Conservation (phyloP, 2,797 vertebrate species). For the Hippopotamyrus pictus region DNA sequence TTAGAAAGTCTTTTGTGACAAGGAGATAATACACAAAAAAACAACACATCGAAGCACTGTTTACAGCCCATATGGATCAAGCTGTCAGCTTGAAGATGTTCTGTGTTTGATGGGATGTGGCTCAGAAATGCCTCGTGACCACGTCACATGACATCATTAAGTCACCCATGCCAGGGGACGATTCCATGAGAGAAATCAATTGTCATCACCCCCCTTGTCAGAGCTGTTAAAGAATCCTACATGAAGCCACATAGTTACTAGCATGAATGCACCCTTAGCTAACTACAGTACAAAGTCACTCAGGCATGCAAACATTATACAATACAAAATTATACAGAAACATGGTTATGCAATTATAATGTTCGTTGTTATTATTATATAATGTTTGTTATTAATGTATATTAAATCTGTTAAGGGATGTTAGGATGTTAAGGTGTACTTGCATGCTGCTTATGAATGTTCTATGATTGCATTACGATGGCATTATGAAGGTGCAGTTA, state of each 20-base stretch:
- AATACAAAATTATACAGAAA: too few relatives aligned
- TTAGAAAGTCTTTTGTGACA: not conserved
- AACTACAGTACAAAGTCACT: not conserved
- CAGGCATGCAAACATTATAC: not conserved
- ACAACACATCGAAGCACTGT: not conserved
- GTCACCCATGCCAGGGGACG: not conserved
- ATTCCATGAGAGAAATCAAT: not conserved
- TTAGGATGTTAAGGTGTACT: not conserved
- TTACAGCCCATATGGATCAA: not conserved
- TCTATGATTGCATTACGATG: not conserved
- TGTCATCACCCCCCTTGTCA: not conserved
- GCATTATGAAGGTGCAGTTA: not conserved
- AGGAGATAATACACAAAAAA: not conserved
- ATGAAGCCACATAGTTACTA: not conserved
- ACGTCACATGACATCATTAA: not conserved
- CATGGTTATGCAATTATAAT: not conserved
- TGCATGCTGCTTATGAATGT: not conserved
- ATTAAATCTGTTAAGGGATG: not conserved
- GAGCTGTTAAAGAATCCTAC: not conserved
- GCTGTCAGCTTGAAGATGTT: not conserved
- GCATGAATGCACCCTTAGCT: not conserved
- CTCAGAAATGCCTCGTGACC: not conserved
- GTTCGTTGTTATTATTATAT: not conserved
- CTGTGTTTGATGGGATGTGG: not conserved
- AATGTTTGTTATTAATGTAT: not conserved